These are phyloP conservation scores for Desmodus rotundus DNA, from an alignment of 2,113 vertebrate genomes.

Conservation along the genomic window DNA sequence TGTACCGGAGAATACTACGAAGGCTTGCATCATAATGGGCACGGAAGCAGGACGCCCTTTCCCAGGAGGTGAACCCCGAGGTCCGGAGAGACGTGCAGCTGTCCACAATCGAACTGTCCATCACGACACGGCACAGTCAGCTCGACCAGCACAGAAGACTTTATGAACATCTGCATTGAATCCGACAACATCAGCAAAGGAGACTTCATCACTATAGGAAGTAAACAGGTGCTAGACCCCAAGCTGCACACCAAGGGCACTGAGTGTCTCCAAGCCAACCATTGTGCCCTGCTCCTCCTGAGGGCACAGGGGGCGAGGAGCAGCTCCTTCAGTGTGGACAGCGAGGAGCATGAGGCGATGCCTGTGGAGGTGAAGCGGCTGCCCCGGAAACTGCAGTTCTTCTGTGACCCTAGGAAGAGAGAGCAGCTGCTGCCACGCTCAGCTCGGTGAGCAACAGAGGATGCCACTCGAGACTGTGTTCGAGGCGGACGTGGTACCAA, in stretches of 20 bases:
- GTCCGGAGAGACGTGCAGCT: conserved; percentile 88
- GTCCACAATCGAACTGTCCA: conserved; percentile 90
- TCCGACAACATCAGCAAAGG: too few species aligned
- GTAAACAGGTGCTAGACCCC: conserved; percentile 86
- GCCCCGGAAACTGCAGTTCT: conserved; percentile 93
- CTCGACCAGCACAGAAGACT: conserved; percentile 73
- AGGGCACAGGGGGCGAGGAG: conserved; percentile 74
- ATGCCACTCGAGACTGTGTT: neutral
- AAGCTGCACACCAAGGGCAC: conserved; percentile 77
- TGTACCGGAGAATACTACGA: conserved; percentile 86
- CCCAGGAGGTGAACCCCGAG: conserved; percentile 67
- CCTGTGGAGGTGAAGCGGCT: conserved; percentile 92
- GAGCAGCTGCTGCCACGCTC: conserved; percentile 80
- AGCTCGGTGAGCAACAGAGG: conserved; percentile 33
- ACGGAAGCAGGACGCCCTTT: conserved; percentile 77
- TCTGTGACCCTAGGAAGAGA: conserved; percentile 87
- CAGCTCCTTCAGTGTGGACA: conserved; percentile 95
- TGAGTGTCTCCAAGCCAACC: conserved; percentile 86
- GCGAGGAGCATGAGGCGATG: conserved; percentile 94
- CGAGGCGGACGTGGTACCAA: conserved; percentile 1
- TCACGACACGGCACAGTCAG: conserved; percentile 91
- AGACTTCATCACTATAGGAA: conserved; percentile 33
- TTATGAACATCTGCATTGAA: too few species aligned
- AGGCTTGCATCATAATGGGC: conserved; percentile 87
- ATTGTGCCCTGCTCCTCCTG: conserved; percentile 85